Percentiles rank a stretch among this genome's conserved stretches.
Conservation (phyloP, 2,888 invertebrate species). For the Buathra laborator region DNA sequence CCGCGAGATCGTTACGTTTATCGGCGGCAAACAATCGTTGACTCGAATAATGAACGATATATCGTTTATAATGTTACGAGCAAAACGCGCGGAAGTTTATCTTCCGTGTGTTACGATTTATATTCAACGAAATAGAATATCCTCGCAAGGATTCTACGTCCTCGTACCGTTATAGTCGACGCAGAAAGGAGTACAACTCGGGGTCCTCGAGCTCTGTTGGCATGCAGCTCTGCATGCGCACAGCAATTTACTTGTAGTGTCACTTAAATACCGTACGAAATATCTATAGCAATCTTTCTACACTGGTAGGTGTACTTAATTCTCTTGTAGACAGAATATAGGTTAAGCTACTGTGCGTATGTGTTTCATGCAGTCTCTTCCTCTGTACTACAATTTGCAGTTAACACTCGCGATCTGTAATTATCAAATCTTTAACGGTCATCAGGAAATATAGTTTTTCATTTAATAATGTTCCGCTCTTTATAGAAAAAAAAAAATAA, state of each 20-base stretch:
- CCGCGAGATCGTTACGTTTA: neutral
- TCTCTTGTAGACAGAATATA: slow-evolving; percentile 4
- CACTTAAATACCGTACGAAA: slow-evolving; percentile 52
- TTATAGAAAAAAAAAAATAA: neutral
- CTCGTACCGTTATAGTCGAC: slow-evolving; percentile 47
- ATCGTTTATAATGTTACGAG: neutral
- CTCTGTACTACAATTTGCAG: neutral
- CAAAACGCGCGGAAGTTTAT: neutral
- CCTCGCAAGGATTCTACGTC: slow-evolving; percentile 12
- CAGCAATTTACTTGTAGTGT: slow-evolving; percentile 30
- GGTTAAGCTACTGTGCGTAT: slow-evolving; percentile 27
- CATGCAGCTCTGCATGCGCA: slow-evolving; percentile 12
- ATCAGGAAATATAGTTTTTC: neutral
- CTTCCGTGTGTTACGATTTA: neutral
- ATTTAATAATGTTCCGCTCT: neutral
- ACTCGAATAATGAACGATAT: neutral
- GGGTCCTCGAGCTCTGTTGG: slow-evolving; percentile 4
- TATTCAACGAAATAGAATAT: slow-evolving; percentile 24
- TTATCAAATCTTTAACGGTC: neutral
- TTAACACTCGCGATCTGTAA: neutral
- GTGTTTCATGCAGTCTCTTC: neutral
- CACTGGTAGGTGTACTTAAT: neutral
- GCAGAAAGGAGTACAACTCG: neutral
- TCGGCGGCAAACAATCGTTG: neutral
- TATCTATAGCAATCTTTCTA: slow-evolving; percentile 38